phyloP scores from a whole-genome alignment of 2,888 invertebrate species.

The Zygothrica quintamaculata region DNA sequence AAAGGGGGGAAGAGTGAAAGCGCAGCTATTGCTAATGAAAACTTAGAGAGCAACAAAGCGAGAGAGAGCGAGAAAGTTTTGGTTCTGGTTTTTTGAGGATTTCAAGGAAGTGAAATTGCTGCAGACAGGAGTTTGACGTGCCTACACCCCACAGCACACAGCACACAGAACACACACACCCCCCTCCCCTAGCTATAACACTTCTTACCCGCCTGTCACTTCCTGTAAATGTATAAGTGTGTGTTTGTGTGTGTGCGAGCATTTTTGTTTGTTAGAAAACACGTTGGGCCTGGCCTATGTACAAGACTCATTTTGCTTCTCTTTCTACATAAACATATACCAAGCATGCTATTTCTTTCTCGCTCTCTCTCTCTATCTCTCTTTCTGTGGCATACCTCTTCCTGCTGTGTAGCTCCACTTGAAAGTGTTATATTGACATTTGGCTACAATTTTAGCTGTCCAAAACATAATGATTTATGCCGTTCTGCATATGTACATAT shows the following conservation, averaged over 20 bases:
- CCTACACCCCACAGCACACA: no score
- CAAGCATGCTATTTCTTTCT: background rate
- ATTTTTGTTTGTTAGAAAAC: constrained; percentile 57
- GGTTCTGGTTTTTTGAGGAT: constrained; percentile 57
- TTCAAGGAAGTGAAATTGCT: constrained; percentile 79
- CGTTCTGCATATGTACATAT: constrained; percentile 46
- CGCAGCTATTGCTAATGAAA: no score
- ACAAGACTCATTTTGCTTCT: constrained; percentile 8
- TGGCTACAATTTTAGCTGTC: constrained; percentile 64
- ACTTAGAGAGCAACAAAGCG: constrained; percentile 24
- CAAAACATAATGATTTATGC: constrained; percentile 72
- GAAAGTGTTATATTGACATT: constrained; percentile 78
- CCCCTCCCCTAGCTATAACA: constrained; percentile 1
- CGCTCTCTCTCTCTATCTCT: background rate
- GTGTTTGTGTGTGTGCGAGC: constrained; percentile 41
- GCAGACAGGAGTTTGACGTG: constrained; percentile 70
- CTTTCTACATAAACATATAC: background rate
- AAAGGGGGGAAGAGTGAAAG: constrained; percentile 1
- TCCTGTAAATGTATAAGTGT: constrained; percentile 53
- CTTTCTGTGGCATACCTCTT: background rate
- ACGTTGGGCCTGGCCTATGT: constrained; percentile 57
- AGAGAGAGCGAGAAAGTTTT: constrained; percentile 31
- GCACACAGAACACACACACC: no score
- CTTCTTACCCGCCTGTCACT: constrained; percentile 60
- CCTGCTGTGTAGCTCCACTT: constrained; percentile 25